Evolutionary conservation across 1,140 invertebrate genomes (phyloP).

Genomic region (Heliothis virescens): DNA sequence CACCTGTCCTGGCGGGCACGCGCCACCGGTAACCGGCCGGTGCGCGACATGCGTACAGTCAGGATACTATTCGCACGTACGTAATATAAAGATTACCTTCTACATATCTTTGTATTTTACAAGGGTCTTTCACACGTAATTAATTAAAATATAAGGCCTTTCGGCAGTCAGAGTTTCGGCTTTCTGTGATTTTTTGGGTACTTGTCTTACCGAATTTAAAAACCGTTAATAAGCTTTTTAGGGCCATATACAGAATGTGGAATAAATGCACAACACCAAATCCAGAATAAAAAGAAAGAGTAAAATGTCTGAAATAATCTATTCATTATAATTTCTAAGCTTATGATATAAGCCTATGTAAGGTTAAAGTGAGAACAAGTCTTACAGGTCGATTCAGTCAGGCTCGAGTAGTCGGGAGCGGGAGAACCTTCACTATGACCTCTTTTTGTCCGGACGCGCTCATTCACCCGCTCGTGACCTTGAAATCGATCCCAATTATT

Average conservation of each 20-base stretch:
- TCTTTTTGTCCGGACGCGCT: conserved; percentile 74
- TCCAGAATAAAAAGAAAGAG: no score
- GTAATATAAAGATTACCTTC: neutral
- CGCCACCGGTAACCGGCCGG: conserved; percentile 1
- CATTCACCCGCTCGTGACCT: conserved; percentile 71
- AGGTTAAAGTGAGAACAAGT: conserved; percentile 64
- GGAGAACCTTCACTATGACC: conserved; percentile 69
- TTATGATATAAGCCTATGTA: neutral
- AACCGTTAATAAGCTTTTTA: neutral
- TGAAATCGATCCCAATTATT: conserved; percentile 60
- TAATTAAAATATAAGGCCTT: neutral
- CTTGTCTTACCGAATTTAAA: neutral
- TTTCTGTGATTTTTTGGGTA: neutral
- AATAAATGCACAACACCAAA: no score
- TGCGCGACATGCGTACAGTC: neutral
- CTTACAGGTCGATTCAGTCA: conserved; percentile 67
- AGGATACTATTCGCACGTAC: neutral
- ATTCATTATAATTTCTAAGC: no score
- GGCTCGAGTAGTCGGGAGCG: conserved; percentile 63
- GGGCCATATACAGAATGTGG: no score
- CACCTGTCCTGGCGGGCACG: conserved; percentile 34
- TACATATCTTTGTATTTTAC: neutral
- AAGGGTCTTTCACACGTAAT: neutral
- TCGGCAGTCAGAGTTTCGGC: neutral
- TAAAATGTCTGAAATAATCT: no score